These are phyloP conservation scores for Vanacampus margaritifer DNA, from an alignment of 2,113 vertebrate genomes.

Conservation along the genomic window DNA sequence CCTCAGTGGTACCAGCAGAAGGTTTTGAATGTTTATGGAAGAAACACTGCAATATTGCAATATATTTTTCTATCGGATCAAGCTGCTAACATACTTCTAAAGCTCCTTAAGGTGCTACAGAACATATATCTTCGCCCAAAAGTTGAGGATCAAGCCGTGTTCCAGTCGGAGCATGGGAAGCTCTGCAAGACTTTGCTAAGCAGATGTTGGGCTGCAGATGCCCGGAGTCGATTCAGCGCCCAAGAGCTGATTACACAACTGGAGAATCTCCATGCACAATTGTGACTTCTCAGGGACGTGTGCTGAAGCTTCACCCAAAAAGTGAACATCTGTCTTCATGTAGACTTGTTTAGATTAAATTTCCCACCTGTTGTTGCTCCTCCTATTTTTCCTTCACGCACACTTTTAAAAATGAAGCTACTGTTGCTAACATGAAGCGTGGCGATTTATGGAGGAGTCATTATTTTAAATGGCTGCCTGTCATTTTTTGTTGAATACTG, in stretches of 20 bases:
- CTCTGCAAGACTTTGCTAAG: slow-evolving; percentile 44
- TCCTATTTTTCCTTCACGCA: too few relatives aligned
- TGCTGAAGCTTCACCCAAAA: too few relatives aligned
- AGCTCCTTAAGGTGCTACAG: slow-evolving; percentile 93
- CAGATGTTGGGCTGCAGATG: slow-evolving; percentile 73
- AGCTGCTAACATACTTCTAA: slow-evolving; percentile 97
- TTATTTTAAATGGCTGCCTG: too few relatives aligned
- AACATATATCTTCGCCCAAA: slow-evolving; percentile 81
- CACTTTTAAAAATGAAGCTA: too few relatives aligned
- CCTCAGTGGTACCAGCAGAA: slow-evolving; percentile 93
- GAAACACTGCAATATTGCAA: slow-evolving; percentile 89
- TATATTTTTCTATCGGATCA: slow-evolving; percentile 87
- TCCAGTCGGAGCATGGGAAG: slow-evolving; percentile 27
- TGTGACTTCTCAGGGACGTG: too few relatives aligned
- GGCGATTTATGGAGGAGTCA: too few relatives aligned
- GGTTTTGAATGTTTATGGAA: slow-evolving; percentile 91
- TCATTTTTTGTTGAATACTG: neutral
- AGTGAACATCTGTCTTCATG: too few relatives aligned
- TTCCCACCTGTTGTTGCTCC: too few relatives aligned
- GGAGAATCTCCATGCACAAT: slow-evolving; percentile 37
- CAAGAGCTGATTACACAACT: slow-evolving; percentile 69
- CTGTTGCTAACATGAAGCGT: too few relatives aligned
- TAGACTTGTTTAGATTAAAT: too few relatives aligned
- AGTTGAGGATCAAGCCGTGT: slow-evolving; percentile 38
- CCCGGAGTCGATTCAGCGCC: slow-evolving; percentile 65